phyloP scores from a whole-genome alignment of 37 sponge, comb jelly and placozoan genomes.

The Hexactinellida sp. region DNA sequence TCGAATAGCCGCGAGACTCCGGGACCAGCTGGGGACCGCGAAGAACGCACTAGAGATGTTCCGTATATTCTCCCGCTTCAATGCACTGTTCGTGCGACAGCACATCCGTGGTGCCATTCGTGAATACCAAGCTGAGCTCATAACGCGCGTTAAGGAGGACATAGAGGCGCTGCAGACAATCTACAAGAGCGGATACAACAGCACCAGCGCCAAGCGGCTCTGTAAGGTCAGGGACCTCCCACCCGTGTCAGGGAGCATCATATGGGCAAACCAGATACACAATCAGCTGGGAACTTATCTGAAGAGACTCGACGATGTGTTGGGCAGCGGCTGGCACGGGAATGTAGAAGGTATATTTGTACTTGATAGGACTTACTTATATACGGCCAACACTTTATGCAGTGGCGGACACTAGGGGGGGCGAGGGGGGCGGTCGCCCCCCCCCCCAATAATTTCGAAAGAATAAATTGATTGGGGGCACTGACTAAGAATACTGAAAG shows the following conservation, averaged over 20 bases:
- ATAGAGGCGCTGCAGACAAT: slow-evolving; percentile 91
- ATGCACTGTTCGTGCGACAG: slow-evolving; percentile 91
- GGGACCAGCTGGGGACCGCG: slow-evolving; percentile 97
- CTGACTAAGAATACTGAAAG: no score
- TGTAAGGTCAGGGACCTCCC: slow-evolving; percentile 71
- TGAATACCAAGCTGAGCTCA: slow-evolving; percentile 97
- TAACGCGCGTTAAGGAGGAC: slow-evolving; percentile 96
- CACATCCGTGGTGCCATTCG: slow-evolving; percentile 95
- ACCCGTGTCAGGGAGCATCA: slow-evolving; percentile 91
- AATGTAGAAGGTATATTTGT: slow-evolving; percentile 54
- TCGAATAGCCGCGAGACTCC: slow-evolving; percentile 78
- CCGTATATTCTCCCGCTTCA: slow-evolving; percentile 92
- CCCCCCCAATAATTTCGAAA: no score
- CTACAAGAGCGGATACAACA: slow-evolving; percentile 89
- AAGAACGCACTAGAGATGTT: slow-evolving; percentile 99
- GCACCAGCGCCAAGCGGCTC: slow-evolving; percentile 59
- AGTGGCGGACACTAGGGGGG: no score
- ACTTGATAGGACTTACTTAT: no score
- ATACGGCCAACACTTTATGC: no score
- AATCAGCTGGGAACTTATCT: slow-evolving; percentile 78
- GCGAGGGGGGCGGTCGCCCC: no score
- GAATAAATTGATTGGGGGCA: no score
- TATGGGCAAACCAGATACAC: slow-evolving; percentile 96
- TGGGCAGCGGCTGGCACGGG: slow-evolving; percentile 83
- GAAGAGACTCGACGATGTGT: slow-evolving; percentile 81